Conservation (phyloP, 2,797 vertebrate genomes). For the Mus minutoides region DNA sequence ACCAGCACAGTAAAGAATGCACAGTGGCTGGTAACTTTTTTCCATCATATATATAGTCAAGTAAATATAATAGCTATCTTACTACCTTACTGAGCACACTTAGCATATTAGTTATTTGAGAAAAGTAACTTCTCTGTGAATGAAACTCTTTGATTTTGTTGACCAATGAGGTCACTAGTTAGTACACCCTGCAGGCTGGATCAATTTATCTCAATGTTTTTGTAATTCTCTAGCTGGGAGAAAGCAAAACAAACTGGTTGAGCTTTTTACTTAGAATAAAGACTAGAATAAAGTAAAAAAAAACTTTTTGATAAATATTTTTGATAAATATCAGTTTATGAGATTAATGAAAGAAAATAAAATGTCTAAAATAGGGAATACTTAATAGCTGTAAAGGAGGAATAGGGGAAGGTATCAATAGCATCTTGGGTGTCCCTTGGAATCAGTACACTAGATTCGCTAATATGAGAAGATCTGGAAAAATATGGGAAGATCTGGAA, state of each 20-base stretch:
- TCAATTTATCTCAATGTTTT: not conserved
- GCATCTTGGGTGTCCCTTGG: not conserved
- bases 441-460: not conserved
- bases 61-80: not conserved
- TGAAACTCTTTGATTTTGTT: not conserved
- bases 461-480: not conserved
- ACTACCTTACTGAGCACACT: not conserved
- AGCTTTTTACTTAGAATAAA: not conserved
- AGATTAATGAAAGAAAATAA: not conserved
- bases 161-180: not conserved
- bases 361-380: not conserved
- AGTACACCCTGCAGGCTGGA: not conserved
- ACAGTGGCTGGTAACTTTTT: not conserved
- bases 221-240: not conserved
- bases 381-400: not conserved
- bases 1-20: not conserved
- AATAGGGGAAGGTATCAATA: fast-evolving
- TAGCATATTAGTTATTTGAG: not conserved
- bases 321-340: not conserved
- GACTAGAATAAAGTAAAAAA: constrained; percentile 7
- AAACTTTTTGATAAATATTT: not conserved
- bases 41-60: not conserved
- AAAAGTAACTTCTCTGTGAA: not conserved
- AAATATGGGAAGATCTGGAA: not conserved
- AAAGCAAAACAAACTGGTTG: not conserved